These are phyloP conservation scores for Trichogramma evanescens DNA, from an alignment of 2,888 invertebrate genomes.

Conservation along the genomic window DNA sequence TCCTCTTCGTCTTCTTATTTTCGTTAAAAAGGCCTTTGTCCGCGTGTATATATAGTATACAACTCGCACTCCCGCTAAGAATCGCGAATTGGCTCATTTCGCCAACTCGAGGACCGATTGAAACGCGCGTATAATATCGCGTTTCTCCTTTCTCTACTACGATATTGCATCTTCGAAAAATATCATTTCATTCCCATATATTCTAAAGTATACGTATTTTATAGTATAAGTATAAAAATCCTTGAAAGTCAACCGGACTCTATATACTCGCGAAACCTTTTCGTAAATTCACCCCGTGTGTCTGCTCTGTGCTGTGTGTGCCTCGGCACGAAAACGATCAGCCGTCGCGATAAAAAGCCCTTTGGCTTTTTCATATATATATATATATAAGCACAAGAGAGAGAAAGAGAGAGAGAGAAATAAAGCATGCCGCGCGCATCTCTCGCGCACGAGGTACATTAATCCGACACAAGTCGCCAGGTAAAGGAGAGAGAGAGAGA, in stretches of 20 bases:
- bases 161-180: too few species aligned
- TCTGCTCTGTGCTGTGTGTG: too few species aligned
- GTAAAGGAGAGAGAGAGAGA: not conserved
- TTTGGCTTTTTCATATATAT: not conserved
- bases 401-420: slow-evolving; percentile 5
- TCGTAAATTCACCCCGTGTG: slow-evolving; percentile 1
- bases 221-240: too few species aligned
- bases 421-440: slow-evolving; percentile 5
- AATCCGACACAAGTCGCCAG: slow-evolving; percentile 17
- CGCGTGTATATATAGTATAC: not conserved
- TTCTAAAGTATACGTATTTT: too few species aligned
- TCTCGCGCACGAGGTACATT: slow-evolving; percentile 9
- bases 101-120: too few species aligned
- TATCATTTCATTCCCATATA: too few species aligned
- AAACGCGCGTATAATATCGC: too few species aligned
- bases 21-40: slow-evolving; percentile 6
- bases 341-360: slow-evolving; percentile 10
- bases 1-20: not conserved
- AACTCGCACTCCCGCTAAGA: slow-evolving; percentile 17
- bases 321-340: slow-evolving; percentile 1
- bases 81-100: not conserved
- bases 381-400: not conserved
- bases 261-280: slow-evolving; percentile 1
- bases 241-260: not conserved
- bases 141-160: too few species aligned